Evolutionary conservation across 2,888 invertebrate genomes (phyloP).

Genomic region (Xestia c-nigrum): DNA sequence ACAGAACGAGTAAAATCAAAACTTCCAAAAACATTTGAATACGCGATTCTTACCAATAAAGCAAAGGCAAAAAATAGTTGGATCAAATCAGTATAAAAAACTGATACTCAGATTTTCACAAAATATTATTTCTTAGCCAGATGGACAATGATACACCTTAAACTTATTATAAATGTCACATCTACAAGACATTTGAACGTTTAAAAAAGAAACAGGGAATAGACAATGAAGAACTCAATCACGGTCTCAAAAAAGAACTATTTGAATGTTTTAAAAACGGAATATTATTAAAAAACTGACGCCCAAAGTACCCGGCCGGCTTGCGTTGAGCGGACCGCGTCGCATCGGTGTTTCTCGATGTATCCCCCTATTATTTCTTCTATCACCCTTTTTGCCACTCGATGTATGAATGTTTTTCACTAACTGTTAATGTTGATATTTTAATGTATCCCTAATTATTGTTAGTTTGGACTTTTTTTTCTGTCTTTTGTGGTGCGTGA

Average conservation of each 20-base stretch:
- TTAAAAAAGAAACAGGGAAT: not conserved
- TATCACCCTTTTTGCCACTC: constrained; percentile 89
- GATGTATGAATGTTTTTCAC: constrained; percentile 90
- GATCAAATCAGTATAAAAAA: constrained; percentile 3
- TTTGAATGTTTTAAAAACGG: constrained; percentile 42
- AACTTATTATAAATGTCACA: not conserved
- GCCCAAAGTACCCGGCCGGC: constrained; percentile 89
- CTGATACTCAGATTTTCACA: not conserved
- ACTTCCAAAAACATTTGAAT: not conserved
- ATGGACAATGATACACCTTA: not conserved
- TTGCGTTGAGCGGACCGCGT: constrained; percentile 83
- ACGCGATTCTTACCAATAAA: not conserved
- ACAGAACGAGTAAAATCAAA: not conserved
- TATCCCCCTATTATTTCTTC: constrained; percentile 85
- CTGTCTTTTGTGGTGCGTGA: constrained; percentile 68
- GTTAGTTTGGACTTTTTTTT: constrained; percentile 70
- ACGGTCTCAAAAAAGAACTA: constrained; percentile 23
- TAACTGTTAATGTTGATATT: constrained; percentile 90
- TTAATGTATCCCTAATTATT: constrained; percentile 76
- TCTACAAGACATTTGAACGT: not conserved
- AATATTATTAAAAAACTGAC: constrained; percentile 64
- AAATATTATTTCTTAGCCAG: not conserved
- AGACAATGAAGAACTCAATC: constrained; percentile 37
- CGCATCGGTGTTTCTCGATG: constrained; percentile 89
- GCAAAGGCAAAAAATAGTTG: not conserved